Percentiles rank a stretch among this genome's conserved stretches.
phyloP scores from a whole-genome alignment of 2,888 invertebrate species.

The Limnephilus marmoratus region DNA sequence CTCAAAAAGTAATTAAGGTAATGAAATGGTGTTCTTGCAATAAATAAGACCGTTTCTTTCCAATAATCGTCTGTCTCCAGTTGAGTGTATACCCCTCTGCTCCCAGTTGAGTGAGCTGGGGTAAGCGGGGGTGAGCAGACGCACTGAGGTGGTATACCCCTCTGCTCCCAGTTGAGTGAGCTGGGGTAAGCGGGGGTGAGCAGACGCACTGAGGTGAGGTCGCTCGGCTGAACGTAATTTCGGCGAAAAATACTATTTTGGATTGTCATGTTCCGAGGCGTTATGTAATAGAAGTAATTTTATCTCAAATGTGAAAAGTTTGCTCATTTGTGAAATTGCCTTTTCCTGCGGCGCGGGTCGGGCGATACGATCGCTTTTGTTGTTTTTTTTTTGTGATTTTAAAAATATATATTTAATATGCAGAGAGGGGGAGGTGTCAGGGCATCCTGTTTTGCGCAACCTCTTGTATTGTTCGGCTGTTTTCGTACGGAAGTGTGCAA shows the following conservation, averaged over 20 bases:
- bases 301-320: constrained; percentile 66
- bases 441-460: neutral
- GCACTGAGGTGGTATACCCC: neutral
- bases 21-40: neutral
- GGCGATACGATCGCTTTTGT: constrained; percentile 52
- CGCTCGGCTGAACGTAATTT: constrained; percentile 49
- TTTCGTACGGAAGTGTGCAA: constrained; percentile 53
- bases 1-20: neutral
- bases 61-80: neutral
- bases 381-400: constrained; percentile 43
- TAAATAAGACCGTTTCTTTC: neutral
- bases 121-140: neutral
- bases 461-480: constrained; percentile 28
- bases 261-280: constrained; percentile 61
- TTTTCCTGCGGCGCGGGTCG: constrained; percentile 48
- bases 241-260: constrained; percentile 61
- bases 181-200: neutral
- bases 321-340: constrained; percentile 66
- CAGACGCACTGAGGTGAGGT: neutral
- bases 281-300: constrained; percentile 65
- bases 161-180: neutral
- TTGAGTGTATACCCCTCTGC: neutral
- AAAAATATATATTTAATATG: constrained; percentile 35
- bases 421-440: neutral
- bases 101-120: neutral